These are phyloP conservation scores for Ischnus inquisitorius DNA, from an alignment of 2,888 invertebrate genomes.

Conservation along the genomic window DNA sequence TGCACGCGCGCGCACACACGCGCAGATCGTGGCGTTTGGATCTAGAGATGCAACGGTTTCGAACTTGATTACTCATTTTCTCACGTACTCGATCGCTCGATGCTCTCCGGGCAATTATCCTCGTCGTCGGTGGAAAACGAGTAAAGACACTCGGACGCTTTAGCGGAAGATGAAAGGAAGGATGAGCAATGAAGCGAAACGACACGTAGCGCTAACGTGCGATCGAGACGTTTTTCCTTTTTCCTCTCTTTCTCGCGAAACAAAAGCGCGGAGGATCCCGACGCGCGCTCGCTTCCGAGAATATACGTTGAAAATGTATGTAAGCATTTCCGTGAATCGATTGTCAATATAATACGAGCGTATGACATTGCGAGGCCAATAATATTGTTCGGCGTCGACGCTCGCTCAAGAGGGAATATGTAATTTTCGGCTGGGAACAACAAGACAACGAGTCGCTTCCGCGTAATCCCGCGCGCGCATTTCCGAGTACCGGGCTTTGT, in stretches of 20 bases:
- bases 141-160: background rate
- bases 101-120: conserved; percentile 13
- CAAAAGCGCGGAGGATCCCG: background rate
- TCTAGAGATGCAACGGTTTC: conserved; percentile 7
- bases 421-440: background rate
- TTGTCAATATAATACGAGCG: conserved; percentile 11
- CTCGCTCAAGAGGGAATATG: background rate
- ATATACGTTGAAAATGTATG: background rate
- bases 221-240: background rate
- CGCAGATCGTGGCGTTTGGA: background rate
- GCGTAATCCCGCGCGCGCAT: background rate
- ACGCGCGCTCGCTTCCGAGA: background rate
- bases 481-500: background rate
- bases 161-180: conserved; percentile 8
- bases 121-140: background rate
- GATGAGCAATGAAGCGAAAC: conserved; percentile 17
- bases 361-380: background rate
- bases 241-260: background rate
- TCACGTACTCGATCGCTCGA: conserved; percentile 2
- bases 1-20: conserved; percentile 3
- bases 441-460: conserved; percentile 1
- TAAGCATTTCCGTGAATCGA: conserved; percentile 19
- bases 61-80: conserved; percentile 31
- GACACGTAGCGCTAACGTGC: background rate
- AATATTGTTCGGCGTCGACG: background rate